Evolutionary conservation across 2,888 invertebrate genomes (phyloP), one percentile per base, ranked within the genome.

Genomic region (Phengaris arion): DNA sequence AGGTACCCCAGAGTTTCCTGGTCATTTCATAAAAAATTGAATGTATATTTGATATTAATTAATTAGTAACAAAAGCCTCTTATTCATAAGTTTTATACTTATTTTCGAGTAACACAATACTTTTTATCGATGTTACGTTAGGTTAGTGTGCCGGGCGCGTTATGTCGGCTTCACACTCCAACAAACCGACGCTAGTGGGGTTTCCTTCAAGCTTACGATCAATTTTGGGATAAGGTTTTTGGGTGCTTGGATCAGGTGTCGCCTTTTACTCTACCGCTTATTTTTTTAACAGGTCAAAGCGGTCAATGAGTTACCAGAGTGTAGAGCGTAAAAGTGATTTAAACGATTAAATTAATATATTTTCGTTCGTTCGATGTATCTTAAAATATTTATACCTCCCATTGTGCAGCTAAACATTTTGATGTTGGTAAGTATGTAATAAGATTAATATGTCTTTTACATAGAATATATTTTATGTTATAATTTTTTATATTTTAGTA

Each of bases 91-190:
- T 35, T 35, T 15, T 15, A n/a, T 5, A 35, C 15, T 7, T 54
- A 69, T 70, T 75, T 75, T 70, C 13, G 57, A 55, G 75, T 75
- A 75, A 69, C 48, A 7, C 22, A 75, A 75, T 75, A 75, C 75
- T 69, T 75, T 75, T 75, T 48, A 69, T 68, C 57, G 57, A 70
- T 75, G 70, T 48, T 46, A 48, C 12, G 12, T 75, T 70, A 69
- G 46, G 70, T 70, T 57, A 54, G 54, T 54, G 54, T 72, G 13
- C 12, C 72, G 13, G 74, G 75, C 78, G 78, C 80, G 78, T 79
- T 79, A 80, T 81, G 76, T 80, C 78, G 79, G 78, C 77, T 78
- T 78, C 72, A 80, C 80, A 79, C 77, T 79, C 78, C 79, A 81
- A 68, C 77, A 81, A 77, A 76, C 80, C 77, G 76, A 77, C 77